Evolutionary conservation across 2,113 vertebrate genomes (phyloP).

Genomic region (Anser brachyrhynchus): DNA sequence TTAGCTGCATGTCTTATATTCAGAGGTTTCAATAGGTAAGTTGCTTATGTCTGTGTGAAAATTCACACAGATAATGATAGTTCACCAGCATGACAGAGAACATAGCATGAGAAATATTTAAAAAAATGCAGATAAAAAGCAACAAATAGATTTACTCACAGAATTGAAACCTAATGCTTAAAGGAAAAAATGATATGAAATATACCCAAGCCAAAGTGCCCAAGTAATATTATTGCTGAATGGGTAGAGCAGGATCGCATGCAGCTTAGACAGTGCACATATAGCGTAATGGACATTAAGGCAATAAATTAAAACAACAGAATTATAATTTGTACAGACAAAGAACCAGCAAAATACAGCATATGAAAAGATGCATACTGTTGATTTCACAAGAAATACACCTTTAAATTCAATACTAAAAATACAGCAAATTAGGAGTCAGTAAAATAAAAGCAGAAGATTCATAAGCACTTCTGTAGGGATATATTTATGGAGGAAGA

Average conservation of each 20-base stretch:
- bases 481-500: neutral
- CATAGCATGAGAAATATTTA: neutral
- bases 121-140: neutral
- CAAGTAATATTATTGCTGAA: neutral
- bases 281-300: neutral
- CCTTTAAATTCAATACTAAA: neutral
- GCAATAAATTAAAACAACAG: neutral
- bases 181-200: neutral
- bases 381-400: neutral
- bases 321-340: neutral
- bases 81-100: neutral
- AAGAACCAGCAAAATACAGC: neutral
- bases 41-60: neutral
- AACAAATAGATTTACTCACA: neutral
- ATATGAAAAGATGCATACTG: neutral
- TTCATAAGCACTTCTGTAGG: neutral
- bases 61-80: neutral
- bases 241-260: neutral
- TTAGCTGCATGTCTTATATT: neutral
- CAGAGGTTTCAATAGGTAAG: neutral
- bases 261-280: fast-evolving
- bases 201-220: neutral
- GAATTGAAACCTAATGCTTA: neutral
- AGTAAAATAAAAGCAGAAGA: neutral
- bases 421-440: neutral